These are phyloP conservation scores for Vulpes vulpes DNA, from an alignment of 2,113 vertebrate genomes.

Conservation along the genomic window DNA sequence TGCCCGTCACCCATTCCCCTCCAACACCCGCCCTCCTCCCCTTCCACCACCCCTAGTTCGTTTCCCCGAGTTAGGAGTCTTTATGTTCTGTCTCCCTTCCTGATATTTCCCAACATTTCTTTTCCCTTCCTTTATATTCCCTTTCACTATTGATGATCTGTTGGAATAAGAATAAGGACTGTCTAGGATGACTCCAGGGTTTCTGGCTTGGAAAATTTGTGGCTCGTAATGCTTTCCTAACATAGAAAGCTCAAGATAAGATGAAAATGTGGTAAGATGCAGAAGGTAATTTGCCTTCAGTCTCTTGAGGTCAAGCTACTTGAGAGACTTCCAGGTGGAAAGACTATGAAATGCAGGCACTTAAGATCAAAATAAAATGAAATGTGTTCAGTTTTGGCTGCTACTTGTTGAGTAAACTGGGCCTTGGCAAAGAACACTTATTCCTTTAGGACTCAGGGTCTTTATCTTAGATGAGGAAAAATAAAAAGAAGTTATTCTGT, in stretches of 20 bases:
- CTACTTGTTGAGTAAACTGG: background rate
- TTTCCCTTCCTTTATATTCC: no score
- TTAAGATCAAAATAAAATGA: slow-evolving; percentile 45
- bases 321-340: background rate
- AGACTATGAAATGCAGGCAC: background rate
- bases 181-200: background rate
- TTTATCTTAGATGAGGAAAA: slow-evolving; percentile 56
- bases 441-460: slow-evolving; percentile 53
- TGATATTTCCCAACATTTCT: no score
- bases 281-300: background rate
- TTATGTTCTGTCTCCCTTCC: no score
- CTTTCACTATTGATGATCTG: background rate
- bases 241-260: background rate
- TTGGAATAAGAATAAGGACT: background rate
- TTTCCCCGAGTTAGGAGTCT: no score
- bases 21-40: no score
- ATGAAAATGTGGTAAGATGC: background rate
- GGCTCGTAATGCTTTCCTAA: background rate
- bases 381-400: background rate
- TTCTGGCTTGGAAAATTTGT: background rate
- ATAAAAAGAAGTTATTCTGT: slow-evolving; percentile 33
- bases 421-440: background rate
- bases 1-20: no score
- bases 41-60: no score
- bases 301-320: background rate